Conservation (phyloP, 2,888 invertebrate species). For the Temnothorax unifasciatus region DNA sequence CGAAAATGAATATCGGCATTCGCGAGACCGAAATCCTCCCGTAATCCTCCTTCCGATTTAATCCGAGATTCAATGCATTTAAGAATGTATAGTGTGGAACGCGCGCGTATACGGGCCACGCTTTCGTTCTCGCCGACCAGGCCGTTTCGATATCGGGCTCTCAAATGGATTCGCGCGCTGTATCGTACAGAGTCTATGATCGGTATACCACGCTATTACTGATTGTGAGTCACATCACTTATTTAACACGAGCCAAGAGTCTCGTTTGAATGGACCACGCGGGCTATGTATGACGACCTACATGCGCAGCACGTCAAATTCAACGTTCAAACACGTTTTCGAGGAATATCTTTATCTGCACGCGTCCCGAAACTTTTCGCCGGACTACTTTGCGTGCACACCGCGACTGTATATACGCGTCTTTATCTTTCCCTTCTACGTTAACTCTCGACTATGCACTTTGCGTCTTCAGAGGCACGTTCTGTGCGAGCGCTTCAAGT, state of each 20-base stretch:
- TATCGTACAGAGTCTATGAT: constrained; percentile 10
- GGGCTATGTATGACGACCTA: neutral
- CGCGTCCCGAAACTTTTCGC: constrained; percentile 38
- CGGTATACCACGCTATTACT: constrained; percentile 46
- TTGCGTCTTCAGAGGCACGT: constrained; percentile 19
- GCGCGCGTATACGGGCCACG: neutral
- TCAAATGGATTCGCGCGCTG: constrained; percentile 44
- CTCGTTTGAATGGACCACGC: constrained; percentile 52
- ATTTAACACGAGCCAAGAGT: constrained; percentile 59
- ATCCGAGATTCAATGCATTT: constrained; percentile 48
- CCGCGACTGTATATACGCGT: neutral
- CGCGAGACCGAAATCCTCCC: constrained; percentile 43
- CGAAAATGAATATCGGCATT: constrained; percentile 44
- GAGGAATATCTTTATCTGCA: constrained; percentile 20
- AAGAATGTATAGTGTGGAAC: constrained; percentile 35
- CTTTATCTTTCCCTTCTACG: constrained; percentile 36
- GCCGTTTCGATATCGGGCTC: constrained; percentile 40
- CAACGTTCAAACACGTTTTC: constrained; percentile 37
- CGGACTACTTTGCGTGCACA: neutral
- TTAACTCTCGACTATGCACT: constrained; percentile 33
- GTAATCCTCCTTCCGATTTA: constrained; percentile 49
- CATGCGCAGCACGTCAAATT: constrained; percentile 47
- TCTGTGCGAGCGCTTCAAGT: constrained; percentile 11
- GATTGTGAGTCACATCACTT: constrained; percentile 57
- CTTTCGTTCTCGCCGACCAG: neutral